Conservation (phyloP, 1,140 invertebrate species). For the Hylaeus volcanicus region DNA sequence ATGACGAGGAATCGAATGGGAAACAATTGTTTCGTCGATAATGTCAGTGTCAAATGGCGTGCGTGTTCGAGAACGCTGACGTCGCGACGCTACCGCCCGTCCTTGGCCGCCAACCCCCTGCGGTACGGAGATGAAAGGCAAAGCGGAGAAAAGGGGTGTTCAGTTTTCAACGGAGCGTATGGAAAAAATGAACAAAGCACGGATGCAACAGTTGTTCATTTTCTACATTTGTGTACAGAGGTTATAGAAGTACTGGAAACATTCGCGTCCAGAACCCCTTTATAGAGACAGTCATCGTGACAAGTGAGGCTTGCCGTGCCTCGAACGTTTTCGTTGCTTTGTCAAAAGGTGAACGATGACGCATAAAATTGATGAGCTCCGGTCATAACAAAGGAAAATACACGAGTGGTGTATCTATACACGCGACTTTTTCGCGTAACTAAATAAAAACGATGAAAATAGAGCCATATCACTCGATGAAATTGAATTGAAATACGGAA, state of each 20-base stretch:
- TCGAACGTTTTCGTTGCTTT: constrained; percentile 7
- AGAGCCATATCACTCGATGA: too few species aligned
- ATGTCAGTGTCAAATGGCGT: constrained; percentile 37
- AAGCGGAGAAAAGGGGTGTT: constrained; percentile 18
- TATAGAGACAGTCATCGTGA: background rate
- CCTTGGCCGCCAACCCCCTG: background rate
- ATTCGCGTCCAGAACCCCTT: constrained; percentile 3
- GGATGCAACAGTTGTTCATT: constrained; percentile 37
- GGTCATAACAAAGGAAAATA: background rate
- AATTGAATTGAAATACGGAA: too few species aligned
- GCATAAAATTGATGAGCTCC: background rate
- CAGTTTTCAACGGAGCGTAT: constrained; percentile 3
- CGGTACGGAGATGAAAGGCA: constrained; percentile 18
- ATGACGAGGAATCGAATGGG: background rate
- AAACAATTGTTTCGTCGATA: constrained; percentile 40
- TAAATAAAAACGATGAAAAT: too few species aligned
- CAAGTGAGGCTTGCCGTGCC: background rate
- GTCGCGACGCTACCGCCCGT: constrained; percentile 20
- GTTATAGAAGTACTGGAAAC: constrained; percentile 6
- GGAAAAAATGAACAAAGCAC: constrained; percentile 16
- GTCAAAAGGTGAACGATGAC: background rate
- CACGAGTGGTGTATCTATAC: background rate
- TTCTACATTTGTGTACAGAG: background rate
- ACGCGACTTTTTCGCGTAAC: background rate
- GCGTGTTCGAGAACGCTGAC: constrained; percentile 22